Conservation (phyloP, 2,113 vertebrate species). For the Columba janthina region DNA sequence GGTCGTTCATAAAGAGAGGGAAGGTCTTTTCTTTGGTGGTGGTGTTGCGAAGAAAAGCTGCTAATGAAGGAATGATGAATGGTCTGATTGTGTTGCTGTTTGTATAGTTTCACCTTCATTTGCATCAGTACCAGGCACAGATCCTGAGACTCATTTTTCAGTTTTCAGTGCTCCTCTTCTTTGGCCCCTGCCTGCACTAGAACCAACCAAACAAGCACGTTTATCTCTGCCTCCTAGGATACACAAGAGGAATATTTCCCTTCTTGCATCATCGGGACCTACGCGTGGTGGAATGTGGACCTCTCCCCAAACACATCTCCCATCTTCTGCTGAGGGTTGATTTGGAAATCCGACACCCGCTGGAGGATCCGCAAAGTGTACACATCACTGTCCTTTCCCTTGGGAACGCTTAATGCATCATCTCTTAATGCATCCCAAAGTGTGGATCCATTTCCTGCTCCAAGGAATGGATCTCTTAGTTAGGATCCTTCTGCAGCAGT, state of each 20-base stretch:
- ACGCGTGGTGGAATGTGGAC: not conserved
- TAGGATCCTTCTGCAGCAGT: not conserved
- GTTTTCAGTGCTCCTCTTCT: slow-evolving; percentile 59
- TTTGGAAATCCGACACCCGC: not conserved
- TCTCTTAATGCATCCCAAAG: too few species aligned
- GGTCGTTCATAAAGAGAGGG: slow-evolving; percentile 47
- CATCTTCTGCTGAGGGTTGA: not conserved
- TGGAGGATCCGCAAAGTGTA: not conserved
- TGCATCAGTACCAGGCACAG: slow-evolving; percentile 82
- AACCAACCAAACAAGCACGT: slow-evolving; percentile 31
- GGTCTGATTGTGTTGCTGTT: slow-evolving; percentile 76
- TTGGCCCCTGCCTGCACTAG: slow-evolving; percentile 18
- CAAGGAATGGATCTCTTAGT: not conserved
- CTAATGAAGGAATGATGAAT: slow-evolving; percentile 80
- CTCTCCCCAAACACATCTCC: not conserved
- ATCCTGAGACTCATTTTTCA: slow-evolving; percentile 66
- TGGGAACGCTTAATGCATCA: not conserved
- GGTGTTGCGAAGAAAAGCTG: slow-evolving; percentile 60
- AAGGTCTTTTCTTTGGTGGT: slow-evolving; percentile 56
- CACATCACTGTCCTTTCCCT: not conserved
- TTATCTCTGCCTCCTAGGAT: slow-evolving; percentile 49
- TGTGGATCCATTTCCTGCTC: not conserved
- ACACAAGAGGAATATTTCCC: not conserved
- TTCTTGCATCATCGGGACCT: not conserved
- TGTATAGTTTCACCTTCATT: slow-evolving; percentile 81